Base-by-base conservation (phyloP, 2,113 vertebrate genomes). In the Pipa parva region DNA sequence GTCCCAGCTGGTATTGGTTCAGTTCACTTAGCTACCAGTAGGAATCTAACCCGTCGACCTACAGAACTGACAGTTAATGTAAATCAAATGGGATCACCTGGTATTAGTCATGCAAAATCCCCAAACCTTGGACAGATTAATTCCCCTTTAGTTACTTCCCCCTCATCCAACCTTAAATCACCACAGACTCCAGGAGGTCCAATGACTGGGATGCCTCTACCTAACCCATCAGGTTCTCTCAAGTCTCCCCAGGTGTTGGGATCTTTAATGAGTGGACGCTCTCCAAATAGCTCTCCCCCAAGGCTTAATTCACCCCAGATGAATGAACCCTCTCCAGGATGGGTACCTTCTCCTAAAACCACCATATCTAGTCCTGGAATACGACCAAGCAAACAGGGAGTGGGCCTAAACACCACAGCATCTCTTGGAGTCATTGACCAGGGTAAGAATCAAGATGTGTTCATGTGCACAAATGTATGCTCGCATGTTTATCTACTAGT, bases 181-280 rank as follows among this genome's bases (percentile, higher is more conserved):
- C 97, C 95, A 0, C 92, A 95, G 80, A 87, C 93, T 0, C 84
- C 91, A 59, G 90, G 92, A 0, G 25, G 27, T 21, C 87, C 87
- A 76, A 85, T 80, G 93, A 87, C 77, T 70, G 88, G 65, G 70
- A 84, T 92, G 75, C 88, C 92, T 1, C 80, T 93, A 1, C 81
- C 90, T 1, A 91, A 91, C 79, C 89, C 75, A 15, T 85, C 77
- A 50, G 89, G 77, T 83, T 92, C 83, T 73, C 92, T 79, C 81
- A 97, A 89, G 77, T 98, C 95, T 0, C 94, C 95, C n/a, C 94
- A 97, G 72, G 81, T 99, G 72, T 88, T 97, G 75, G 89, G 87
- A 57, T 91, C 92, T 62, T 91, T 87, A 11, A 88, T 95, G 59
- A 92, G 79, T 0, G 84, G 94, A 70, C 92, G 92, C 2, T 97